Conservation (phyloP, 2,113 vertebrate species). For the Dromas ardeola region DNA sequence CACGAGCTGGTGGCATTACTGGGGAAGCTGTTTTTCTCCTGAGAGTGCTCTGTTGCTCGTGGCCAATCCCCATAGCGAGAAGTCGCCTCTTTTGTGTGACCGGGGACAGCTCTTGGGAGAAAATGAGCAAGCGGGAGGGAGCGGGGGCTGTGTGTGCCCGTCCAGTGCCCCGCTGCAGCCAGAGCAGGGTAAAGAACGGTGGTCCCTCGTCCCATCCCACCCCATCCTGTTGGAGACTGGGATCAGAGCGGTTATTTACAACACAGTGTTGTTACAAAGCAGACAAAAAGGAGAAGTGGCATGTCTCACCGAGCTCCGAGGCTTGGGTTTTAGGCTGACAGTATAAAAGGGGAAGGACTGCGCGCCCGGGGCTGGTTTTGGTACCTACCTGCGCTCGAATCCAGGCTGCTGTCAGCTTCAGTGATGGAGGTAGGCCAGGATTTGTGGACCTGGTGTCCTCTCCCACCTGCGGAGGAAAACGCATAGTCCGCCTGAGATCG, state of each 20-base stretch:
- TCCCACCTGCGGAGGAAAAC: slow-evolving; percentile 66
- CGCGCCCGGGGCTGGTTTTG: background rate
- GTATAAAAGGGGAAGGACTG: background rate
- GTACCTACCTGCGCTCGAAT: slow-evolving; percentile 78
- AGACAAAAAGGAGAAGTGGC: background rate
- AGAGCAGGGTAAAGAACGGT: background rate
- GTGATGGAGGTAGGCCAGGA: slow-evolving; percentile 86
- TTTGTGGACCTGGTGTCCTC: slow-evolving; percentile 85
- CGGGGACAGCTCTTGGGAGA: background rate
- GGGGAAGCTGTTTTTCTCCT: background rate
- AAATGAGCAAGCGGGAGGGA: rapidly evolving
- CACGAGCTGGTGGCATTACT: rapidly evolving
- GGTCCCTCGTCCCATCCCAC: background rate
- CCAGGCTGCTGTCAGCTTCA: slow-evolving; percentile 77
- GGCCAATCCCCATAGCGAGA: background rate
- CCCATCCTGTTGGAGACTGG: background rate
- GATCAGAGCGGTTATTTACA: background rate
- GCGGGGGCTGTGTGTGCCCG: too few species aligned
- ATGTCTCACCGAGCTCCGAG: rapidly evolving
- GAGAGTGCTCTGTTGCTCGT: rapidly evolving
- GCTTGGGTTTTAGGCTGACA: background rate
- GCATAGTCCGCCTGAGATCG: rapidly evolving
- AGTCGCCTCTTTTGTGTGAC: rapidly evolving
- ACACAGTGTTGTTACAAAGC: background rate
- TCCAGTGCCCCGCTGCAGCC: background rate